These are phyloP conservation scores for Botia almorhae DNA, from an alignment of 2,797 vertebrate genomes.

Conservation along the genomic window DNA sequence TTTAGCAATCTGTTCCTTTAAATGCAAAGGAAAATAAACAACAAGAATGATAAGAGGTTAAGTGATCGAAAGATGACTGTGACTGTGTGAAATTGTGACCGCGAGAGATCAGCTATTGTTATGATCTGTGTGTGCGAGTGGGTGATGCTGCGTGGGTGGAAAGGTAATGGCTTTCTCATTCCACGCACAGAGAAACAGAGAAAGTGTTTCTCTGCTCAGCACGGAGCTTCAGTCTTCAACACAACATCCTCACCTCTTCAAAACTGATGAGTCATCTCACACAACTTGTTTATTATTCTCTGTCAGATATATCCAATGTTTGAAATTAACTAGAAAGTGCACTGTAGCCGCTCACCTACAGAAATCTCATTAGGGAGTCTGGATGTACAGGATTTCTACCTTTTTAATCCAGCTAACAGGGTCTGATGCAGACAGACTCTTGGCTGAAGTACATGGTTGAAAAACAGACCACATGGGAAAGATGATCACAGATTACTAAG, in stretches of 20 bases:
- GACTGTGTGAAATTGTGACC: background rate
- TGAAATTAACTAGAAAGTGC: background rate
- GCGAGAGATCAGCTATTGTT: constrained; percentile 43
- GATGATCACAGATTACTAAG: background rate
- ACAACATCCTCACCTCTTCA: constrained; percentile 36
- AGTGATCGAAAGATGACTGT: background rate
- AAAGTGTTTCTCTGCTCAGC: constrained; percentile 66
- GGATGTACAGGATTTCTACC: constrained; percentile 41
- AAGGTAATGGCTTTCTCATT: constrained; percentile 67
- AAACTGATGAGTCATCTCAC: constrained; percentile 77
- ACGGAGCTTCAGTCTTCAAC: constrained; percentile 72
- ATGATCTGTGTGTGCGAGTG: constrained; percentile 66
- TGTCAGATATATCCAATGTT: background rate
- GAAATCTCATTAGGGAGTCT: constrained; percentile 51
- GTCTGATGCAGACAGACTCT: constrained; percentile 29
- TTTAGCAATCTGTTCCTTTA: background rate
- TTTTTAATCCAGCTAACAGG: constrained; percentile 46
- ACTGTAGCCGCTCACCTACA: constrained; percentile 44
- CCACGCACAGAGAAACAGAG: too few relatives aligned
- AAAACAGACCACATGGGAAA: constrained; percentile 15
- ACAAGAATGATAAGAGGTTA: background rate
- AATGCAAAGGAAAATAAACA: background rate
- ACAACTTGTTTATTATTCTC: constrained; percentile 63
- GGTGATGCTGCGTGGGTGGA: constrained; percentile 73
- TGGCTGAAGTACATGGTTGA: background rate